Evolutionary conservation across 2,888 invertebrate genomes (phyloP), one percentile per base, ranked within the genome.

Genomic region (Thecocarcelia acutangulata): DNA sequence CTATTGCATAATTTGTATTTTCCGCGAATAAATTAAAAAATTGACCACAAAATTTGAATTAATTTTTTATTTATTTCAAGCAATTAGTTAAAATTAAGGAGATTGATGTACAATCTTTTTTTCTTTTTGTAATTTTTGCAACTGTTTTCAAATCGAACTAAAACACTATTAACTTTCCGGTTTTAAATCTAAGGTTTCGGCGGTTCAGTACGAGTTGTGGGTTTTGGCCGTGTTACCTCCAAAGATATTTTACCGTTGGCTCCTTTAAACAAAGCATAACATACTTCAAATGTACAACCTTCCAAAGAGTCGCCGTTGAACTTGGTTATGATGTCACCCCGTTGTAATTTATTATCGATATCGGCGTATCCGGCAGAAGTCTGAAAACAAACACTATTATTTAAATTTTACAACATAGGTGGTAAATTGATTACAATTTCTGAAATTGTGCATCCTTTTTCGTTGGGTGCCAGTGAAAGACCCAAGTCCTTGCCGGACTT

Each of bases 401-500:
- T 15, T 21, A 15, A 24, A 11, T 17, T 59, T 46, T 46, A 44
- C 8, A 40, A 37, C 19, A 4, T 44, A 17, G 0, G 3, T 13
- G 11, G n/a, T n/a, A 15, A 56, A 63, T 11, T 33, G 91, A 94
- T 94, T 90, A 98, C 99, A 89, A 98, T 93, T 88, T 98, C 98
- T 15, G 96, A 96, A 68, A 99, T 94, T 90, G 97, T 98, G 73
- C 98, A 96, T 69, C 97, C 97, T 88, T 93, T 94, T 91, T 93
- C 93, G 90, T 93, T 96, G 89, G 93, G 96, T 9, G 97, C 94
- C 84, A 98, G 94, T 82, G 97, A 96, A 84, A 99, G 92, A 0
- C 98, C 98, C 24, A 97, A 92, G 54, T 97, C 95, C 89, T 96
- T 96, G 56, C 97, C 97, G 0, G 96, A 93, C 90, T 98, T 98